Base-by-base conservation (phyloP, 2,113 vertebrate genomes). In the Actenoides hombroni region DNA sequence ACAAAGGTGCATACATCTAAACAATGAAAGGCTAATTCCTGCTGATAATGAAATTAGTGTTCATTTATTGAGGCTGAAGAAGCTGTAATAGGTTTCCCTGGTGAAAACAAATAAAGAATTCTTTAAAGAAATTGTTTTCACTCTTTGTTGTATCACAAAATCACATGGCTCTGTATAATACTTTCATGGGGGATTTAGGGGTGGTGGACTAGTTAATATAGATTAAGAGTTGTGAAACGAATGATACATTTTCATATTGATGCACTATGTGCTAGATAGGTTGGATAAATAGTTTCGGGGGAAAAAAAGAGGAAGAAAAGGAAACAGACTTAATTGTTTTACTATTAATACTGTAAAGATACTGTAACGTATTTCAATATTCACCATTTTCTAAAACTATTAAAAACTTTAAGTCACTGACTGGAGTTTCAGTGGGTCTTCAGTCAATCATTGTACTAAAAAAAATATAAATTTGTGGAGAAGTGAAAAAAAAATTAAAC, bases 1-100 rank as follows among this genome's bases (percentile, higher is more conserved):
- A 86, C 10, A 90, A 69, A 94, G 37, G 33, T 77, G 57, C 74
- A 93, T 94, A 91, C 84, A 86, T 91, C 57, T 86, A 95, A 95
- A 88, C 91, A 97, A 94, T 79, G 57, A 92, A 92, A 95, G 42
- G 8, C 76, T 91, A 95, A 84, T 95, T 94, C 88, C 92, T 91
- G 73, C 88, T 94, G 95, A 93, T 64, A 91, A 53, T 71, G 19
- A 94, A 93, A 97, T 97, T 96, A 92, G 13, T 82, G 86, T 94
- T 92, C 51, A 49, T 82, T 94, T 94, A 61, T 60, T 86, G 28
- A 48, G 91, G 39, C 59, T 86, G 51, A 94, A 86, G 42, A 82
- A 95, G 31, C 42, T 86, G 76, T 84, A 54, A 92, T 63, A 91
- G 12, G 31, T 95, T 88, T 94, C 48, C 44, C 46, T 69, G 13